Conservation (phyloP, 2,888 invertebrate species). For the Chloroclysta siterata region DNA sequence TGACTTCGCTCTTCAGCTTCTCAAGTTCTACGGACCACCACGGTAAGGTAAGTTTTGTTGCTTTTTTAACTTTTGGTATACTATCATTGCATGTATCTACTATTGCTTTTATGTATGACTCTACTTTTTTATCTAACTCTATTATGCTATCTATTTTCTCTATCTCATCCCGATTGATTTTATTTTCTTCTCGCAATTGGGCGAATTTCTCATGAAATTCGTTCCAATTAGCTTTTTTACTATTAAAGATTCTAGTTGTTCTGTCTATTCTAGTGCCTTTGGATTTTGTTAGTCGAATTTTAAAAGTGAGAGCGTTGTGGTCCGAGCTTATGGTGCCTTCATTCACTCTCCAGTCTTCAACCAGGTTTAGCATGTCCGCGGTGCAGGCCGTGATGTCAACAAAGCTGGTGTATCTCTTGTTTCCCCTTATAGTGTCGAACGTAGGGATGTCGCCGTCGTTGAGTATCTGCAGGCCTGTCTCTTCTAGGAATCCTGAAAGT, state of each 20-base stretch:
- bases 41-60: too few relatives aligned
- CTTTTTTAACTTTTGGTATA: too few relatives aligned
- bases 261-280: not conserved
- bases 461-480: constrained; percentile 38
- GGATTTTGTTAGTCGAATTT: not conserved
- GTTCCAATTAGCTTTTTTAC: constrained; percentile 1
- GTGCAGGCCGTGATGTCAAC: constrained; percentile 46
- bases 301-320: not conserved
- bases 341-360: constrained; percentile 30
- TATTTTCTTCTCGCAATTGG: too few relatives aligned
- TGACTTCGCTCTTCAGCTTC: too few relatives aligned
- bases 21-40: too few relatives aligned
- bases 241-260: not conserved
- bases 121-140: too few relatives aligned
- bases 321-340: not conserved
- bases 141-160: too few relatives aligned
- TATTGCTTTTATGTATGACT: too few relatives aligned
- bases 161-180: too few relatives aligned
- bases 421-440: constrained; percentile 40
- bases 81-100: too few relatives aligned
- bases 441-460: constrained; percentile 44
- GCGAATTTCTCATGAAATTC: not conserved
- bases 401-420: constrained; percentile 26
- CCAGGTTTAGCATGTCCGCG: constrained; percentile 11
- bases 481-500: constrained; percentile 16